Percentiles rank a stretch among this genome's conserved stretches.
Conservation (phyloP, 2,113 vertebrate genomes). For the Chiloscyllium plagiosum region DNA sequence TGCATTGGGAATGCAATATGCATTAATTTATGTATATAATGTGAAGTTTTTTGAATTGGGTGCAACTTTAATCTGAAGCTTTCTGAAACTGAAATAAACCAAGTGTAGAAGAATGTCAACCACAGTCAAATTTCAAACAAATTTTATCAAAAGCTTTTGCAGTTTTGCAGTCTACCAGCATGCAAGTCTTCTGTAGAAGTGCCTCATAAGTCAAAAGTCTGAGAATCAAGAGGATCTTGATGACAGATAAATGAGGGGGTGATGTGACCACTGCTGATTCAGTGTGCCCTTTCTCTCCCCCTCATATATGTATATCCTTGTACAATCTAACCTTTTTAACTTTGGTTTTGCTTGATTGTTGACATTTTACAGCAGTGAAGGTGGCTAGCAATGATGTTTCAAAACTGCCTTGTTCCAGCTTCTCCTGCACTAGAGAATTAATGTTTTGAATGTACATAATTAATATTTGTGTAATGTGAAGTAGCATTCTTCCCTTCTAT, state of each 20-base stretch:
- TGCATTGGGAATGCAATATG: background rate
- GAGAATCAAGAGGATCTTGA: background rate
- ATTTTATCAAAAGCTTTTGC: background rate
- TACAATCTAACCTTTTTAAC: constrained; percentile 4
- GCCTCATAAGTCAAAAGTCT: background rate
- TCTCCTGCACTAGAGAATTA: background rate
- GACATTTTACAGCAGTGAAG: background rate
- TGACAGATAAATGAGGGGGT: background rate
- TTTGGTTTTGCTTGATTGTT: background rate
- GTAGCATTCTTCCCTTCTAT: background rate
- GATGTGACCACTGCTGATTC: constrained; percentile 20
- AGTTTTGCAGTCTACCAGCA: background rate
- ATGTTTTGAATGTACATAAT: background rate
- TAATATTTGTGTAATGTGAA: background rate
- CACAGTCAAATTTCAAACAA: background rate
- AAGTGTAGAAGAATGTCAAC: background rate
- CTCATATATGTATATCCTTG: background rate
- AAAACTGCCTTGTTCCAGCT: background rate
- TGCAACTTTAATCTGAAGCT: background rate
- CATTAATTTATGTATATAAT: background rate
- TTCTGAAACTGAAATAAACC: background rate
- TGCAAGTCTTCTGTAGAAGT: background rate
- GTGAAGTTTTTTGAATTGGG: background rate
- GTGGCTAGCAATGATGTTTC: background rate
- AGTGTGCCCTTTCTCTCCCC: background rate